Conservation (phyloP, 2,888 invertebrate genomes). For the Ephialtes manifestator region DNA sequence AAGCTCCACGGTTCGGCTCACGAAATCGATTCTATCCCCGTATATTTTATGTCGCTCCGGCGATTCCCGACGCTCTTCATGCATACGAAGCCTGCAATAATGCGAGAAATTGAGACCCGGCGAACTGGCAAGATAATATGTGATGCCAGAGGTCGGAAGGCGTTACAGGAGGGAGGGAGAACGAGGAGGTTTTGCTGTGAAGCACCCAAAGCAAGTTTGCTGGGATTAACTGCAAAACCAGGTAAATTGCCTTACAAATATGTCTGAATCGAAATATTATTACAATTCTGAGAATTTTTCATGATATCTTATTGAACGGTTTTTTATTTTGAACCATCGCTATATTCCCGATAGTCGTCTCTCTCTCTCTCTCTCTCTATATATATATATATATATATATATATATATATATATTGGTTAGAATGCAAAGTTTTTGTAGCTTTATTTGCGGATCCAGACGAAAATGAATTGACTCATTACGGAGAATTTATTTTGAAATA, state of each 20-base stretch:
- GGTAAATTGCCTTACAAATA: slow-evolving; percentile 30
- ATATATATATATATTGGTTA: no score
- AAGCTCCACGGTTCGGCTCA: slow-evolving; percentile 43
- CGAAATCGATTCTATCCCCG: slow-evolving; percentile 62
- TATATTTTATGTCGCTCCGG: slow-evolving; percentile 64
- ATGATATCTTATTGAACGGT: not conserved
- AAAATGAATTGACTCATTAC: no score
- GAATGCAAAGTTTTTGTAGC: no score
- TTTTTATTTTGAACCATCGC: not conserved
- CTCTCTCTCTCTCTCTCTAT: no score
- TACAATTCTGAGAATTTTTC: not conserved
- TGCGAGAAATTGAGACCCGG: slow-evolving; percentile 63
- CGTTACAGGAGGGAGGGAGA: not conserved
- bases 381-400: no score
- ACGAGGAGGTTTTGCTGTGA: not conserved
- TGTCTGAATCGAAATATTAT: not conserved
- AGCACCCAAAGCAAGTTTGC: not conserved
- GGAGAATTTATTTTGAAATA: no score
- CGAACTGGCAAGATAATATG: slow-evolving; percentile 58
- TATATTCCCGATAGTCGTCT: no score
- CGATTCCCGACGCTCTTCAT: slow-evolving; percentile 64
- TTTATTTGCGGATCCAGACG: no score
- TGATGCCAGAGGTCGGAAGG: slow-evolving; percentile 26
- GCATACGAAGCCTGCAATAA: slow-evolving; percentile 68
- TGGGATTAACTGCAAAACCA: slow-evolving; percentile 48